Conservation (phyloP, 2,113 vertebrate genomes). For the Myrmophylax atrothorax region DNA sequence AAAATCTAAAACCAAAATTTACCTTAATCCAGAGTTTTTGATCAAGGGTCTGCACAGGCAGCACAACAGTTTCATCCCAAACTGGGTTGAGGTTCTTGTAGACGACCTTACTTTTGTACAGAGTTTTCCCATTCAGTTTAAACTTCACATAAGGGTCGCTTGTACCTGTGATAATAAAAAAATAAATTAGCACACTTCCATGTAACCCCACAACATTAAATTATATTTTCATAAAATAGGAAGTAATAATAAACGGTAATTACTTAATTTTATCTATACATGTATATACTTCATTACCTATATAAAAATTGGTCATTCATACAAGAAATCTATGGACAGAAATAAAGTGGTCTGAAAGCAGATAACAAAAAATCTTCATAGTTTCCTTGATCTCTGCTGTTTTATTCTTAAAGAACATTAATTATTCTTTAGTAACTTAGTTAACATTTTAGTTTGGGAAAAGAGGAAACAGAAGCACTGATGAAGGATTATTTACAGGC, state of each 20-base stretch:
- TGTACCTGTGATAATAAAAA: constrained; percentile 77
- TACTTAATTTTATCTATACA: background rate
- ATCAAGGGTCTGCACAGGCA: constrained; percentile 85
- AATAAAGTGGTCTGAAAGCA: background rate
- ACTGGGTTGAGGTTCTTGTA: constrained; percentile 92
- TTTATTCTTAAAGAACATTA: background rate
- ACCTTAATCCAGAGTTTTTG: constrained; percentile 88
- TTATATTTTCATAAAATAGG: background rate
- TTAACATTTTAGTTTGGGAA: background rate
- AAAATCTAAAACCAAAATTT: background rate
- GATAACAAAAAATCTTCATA: background rate
- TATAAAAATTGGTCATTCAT: background rate
- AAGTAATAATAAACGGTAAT: background rate
- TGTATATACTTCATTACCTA: background rate
- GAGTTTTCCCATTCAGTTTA: constrained; percentile 90
- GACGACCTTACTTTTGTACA: constrained; percentile 96
- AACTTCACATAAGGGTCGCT: constrained; percentile 98
- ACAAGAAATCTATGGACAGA: background rate
- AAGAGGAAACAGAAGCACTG: background rate
- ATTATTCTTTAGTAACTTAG: background rate
- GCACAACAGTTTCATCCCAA: constrained; percentile 92
- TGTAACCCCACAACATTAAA: background rate
- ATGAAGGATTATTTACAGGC: background rate
- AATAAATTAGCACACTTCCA: background rate
- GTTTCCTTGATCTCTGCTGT: background rate